Evolutionary conservation across 2,888 invertebrate genomes (phyloP), one percentile per base, ranked within the genome.

Genomic region (Mythimna vitellina): DNA sequence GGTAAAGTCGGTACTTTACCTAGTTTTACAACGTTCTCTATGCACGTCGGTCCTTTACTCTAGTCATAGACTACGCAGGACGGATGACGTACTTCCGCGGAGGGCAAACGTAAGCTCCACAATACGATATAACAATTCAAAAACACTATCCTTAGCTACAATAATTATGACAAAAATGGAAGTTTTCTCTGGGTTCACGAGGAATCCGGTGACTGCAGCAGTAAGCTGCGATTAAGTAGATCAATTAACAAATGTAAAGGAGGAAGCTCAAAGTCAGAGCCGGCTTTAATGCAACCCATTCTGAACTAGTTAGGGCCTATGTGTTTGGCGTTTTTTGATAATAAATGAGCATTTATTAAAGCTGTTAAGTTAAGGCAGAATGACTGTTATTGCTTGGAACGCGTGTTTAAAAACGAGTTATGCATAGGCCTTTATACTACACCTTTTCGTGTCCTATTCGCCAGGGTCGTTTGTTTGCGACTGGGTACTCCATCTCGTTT

Each of bases 81-180:
- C 84, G 84, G 84, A 78, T 57, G 83, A 76, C 68, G 73, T 72
- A 73, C 74, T 73, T 70, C 64, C 77, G 81, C 69, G 77, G 85
- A 85, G 85, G 75, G 83, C 56, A 70, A 70, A 62, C 61, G 49
- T 76, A 82, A 85, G 81, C 79, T 76, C 75, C 78, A 56, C 72
- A 72, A 60, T 66, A 71, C 53, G 53, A 73, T 75, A 70, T 49
- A 80, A 71, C 70, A 69, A 60, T 68, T 70, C 60, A 74, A 57
- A 70, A 71, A 67, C 63, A 67, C 51, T 81, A 83, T 73, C 10
- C 58, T 63, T 73, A 60, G 58, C 68, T 77, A 82, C 57, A 65
- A 51, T 58, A 69, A 75, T 75, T 82, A 81, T 78, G 81, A 60
- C 74, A 74, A 78, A 80, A 70, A 66, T 81, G 81, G 81, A 80